Evolutionary conservation across 2,888 invertebrate species (phyloP).

Genomic region (Drosophila macrospina): DNA sequence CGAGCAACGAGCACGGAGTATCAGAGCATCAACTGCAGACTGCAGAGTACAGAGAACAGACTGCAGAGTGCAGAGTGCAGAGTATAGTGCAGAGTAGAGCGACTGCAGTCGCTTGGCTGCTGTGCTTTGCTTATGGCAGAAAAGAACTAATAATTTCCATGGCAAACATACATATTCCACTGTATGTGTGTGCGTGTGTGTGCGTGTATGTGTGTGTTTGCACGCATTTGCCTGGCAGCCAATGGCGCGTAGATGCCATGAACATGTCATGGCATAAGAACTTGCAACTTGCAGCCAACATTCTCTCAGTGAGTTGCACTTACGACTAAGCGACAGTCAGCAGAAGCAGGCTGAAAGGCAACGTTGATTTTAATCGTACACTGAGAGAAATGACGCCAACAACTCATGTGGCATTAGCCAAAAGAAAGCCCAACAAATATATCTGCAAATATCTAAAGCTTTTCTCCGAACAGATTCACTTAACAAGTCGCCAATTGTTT

Average conservation of each 20-base stretch:
- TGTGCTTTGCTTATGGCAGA: conserved; percentile 43
- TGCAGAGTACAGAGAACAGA: neutral
- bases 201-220: conserved; percentile 17
- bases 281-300: conserved; percentile 48
- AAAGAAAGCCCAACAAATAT: no score
- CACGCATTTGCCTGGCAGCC: conserved; percentile 38
- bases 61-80: neutral
- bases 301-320: conserved; percentile 47
- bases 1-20: neutral
- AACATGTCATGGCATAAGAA: conserved; percentile 64
- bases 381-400: conserved; percentile 8
- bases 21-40: no score
- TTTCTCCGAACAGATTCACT: neutral
- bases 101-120: conserved; percentile 59
- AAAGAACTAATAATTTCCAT: conserved; percentile 60
- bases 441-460: neutral
- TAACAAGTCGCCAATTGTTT: neutral
- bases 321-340: conserved; percentile 43
- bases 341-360: conserved; percentile 23
- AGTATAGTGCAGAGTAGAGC: conserved; percentile 7
- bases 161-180: conserved; percentile 10
- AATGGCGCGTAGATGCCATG: conserved; percentile 65
- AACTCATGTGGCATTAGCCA: neutral
- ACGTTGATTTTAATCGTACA: conserved; percentile 25
- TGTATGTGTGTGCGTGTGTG: conserved; percentile 2